phyloP scores from a whole-genome alignment of 2,888 invertebrate species.

The Tenthredo livida region DNA sequence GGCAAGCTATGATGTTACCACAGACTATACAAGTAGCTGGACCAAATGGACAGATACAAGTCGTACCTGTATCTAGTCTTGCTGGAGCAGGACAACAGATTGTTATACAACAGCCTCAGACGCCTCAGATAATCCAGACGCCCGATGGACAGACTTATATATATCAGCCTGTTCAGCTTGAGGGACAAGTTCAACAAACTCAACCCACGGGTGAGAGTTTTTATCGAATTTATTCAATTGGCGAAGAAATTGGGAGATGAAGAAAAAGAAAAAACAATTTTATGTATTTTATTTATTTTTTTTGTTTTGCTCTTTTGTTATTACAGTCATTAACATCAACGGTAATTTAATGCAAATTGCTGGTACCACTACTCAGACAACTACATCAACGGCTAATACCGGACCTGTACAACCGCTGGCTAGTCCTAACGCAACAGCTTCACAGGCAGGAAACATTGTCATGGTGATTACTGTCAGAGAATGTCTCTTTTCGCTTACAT shows the following conservation, averaged over 20 bases:
- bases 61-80: conserved; percentile 85
- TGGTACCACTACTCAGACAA: conserved; percentile 75
- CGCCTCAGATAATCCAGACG: conserved; percentile 92
- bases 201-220: conserved; percentile 82
- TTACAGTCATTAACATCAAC: conserved; percentile 85
- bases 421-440: conserved; percentile 73
- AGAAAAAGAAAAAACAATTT: too few relatives aligned
- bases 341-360: conserved; percentile 88
- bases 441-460: conserved; percentile 84
- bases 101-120: conserved; percentile 83
- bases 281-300: too few relatives aligned
- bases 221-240: conserved; percentile 24
- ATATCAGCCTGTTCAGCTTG: conserved; percentile 88
- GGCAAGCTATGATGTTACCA: conserved; percentile 83
- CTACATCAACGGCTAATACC: conserved; percentile 78
- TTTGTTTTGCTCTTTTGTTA: conserved; percentile 17
- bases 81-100: conserved; percentile 80
- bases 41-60: conserved; percentile 86
- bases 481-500: conserved; percentile 72
- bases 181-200: conserved; percentile 81
- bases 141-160: conserved; percentile 96
- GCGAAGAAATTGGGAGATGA: too few relatives aligned
- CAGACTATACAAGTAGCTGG: conserved; percentile 82
- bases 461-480: conserved; percentile 82
- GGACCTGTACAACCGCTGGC: conserved; percentile 78